Conservation (phyloP, 2,797 vertebrate species). For the Gallirallus australis region DNA sequence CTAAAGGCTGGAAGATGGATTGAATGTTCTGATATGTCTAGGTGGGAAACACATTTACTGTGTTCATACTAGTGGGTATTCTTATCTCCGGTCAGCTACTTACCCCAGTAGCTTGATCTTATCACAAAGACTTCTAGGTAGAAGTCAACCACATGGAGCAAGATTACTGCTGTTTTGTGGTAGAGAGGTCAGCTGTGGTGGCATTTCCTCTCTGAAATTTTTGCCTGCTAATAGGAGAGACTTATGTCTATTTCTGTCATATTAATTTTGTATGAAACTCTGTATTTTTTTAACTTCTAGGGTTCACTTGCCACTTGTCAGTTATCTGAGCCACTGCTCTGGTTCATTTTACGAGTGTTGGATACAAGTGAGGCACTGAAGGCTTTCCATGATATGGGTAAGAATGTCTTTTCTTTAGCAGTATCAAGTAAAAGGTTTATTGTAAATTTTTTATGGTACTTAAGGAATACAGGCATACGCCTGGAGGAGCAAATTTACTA, state of each 20-base stretch:
- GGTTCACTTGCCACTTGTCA: conserved; percentile 98
- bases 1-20: not conserved
- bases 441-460: not conserved
- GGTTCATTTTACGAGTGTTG: conserved; percentile 97
- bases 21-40: not conserved
- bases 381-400: conserved; percentile 99
- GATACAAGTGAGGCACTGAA: conserved; percentile 98
- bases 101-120: not conserved
- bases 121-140: rapidly evolving
- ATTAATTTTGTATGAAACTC: not conserved
- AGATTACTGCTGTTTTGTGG: not conserved
- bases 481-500: not conserved
- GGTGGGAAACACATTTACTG: not conserved
- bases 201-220: not conserved
- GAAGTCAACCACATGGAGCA: not conserved
- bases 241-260: not conserved
- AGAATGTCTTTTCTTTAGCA: not conserved
- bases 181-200: not conserved
- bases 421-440: not conserved
- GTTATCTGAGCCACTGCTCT: conserved; percentile 96
- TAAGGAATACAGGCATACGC: not conserved
- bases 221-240: not conserved
- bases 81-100: not conserved
- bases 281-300: conserved; percentile 71
- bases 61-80: not conserved